These are phyloP conservation scores for Alviniconcha marisindica DNA, from an alignment of 1,140 invertebrate genomes.

Conservation along the genomic window DNA sequence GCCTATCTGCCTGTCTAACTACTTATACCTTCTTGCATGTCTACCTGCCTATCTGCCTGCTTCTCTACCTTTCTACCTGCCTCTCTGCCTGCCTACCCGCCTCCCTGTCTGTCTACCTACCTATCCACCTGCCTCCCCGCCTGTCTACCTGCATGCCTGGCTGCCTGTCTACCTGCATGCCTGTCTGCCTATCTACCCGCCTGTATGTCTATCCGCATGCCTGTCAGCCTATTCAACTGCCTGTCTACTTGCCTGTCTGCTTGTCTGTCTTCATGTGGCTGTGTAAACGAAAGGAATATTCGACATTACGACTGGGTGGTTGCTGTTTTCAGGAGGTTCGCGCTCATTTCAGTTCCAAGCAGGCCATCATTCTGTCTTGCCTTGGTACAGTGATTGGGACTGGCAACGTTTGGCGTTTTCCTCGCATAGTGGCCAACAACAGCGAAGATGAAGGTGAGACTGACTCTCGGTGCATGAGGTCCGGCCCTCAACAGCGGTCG, in stretches of 20 bases:
- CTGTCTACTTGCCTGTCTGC: not conserved
- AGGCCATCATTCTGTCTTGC: constrained; percentile 64
- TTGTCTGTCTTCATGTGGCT: not conserved
- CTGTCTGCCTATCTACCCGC: not conserved
- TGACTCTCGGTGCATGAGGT: too few species aligned
- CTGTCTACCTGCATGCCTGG: too few species aligned
- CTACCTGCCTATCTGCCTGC: too few species aligned
- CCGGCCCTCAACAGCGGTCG: too few species aligned
- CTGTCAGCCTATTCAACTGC: not conserved
- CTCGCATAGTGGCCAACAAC: constrained; percentile 69
- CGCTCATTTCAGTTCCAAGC: constrained; percentile 56
- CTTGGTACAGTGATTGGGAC: constrained; percentile 71
- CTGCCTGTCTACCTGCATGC: not conserved
- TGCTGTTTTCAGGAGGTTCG: not conserved
- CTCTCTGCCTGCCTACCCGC: too few species aligned
- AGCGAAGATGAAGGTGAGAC: constrained; percentile 64
- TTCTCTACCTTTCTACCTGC: too few species aligned
- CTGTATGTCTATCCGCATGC: not conserved
- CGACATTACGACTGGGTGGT: not conserved
- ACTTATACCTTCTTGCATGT: too few species aligned
- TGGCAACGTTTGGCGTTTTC: constrained; percentile 74
- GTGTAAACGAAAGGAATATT: not conserved
- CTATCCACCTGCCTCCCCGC: too few species aligned
- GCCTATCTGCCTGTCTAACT: too few species aligned
- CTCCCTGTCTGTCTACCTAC: too few species aligned